Conservation (phyloP, 2,797 vertebrate species). For the Odontamblyopus rebecca region DNA sequence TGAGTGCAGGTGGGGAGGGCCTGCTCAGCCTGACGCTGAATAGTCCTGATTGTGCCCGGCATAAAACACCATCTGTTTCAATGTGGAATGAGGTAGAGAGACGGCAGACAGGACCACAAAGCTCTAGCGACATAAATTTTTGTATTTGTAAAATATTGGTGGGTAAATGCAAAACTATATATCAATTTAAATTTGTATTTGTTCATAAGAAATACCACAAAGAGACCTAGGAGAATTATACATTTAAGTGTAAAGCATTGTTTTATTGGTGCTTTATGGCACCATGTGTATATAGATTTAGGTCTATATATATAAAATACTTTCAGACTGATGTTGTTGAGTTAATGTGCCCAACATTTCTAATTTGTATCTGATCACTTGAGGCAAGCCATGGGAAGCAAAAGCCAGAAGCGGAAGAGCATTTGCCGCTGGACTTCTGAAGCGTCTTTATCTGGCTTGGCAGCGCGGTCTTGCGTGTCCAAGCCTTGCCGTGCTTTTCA, state of each 20-base stretch:
- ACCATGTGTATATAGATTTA: neutral
- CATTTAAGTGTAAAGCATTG: neutral
- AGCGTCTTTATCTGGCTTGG: conserved; percentile 82
- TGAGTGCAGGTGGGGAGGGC: conserved; percentile 89
- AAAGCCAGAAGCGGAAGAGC: conserved; percentile 51
- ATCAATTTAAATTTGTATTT: neutral
- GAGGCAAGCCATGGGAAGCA: conserved; percentile 63
- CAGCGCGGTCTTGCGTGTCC: conserved; percentile 77
- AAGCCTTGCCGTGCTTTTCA: conserved; percentile 79
- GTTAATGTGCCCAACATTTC: neutral
- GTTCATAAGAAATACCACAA: neutral
- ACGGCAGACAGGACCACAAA: conserved; percentile 40
- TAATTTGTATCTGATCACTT: conserved; percentile 20
- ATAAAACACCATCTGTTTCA: conserved; percentile 94
- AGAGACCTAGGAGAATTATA: neutral
- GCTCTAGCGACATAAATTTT: conserved; percentile 58
- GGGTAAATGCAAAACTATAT: conserved; percentile 4
- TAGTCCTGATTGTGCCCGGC: conserved; percentile 89
- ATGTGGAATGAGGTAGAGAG: conserved; percentile 55
- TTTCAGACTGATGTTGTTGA: neutral
- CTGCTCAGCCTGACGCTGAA: conserved; percentile 87
- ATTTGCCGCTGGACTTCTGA: conserved; percentile 77
- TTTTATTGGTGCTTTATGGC: neutral
- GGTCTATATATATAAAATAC: neutral
- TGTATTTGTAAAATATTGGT: conserved; percentile 57